Conservation (phyloP, 2,888 invertebrate species). For the Chirona hameri region DNA sequence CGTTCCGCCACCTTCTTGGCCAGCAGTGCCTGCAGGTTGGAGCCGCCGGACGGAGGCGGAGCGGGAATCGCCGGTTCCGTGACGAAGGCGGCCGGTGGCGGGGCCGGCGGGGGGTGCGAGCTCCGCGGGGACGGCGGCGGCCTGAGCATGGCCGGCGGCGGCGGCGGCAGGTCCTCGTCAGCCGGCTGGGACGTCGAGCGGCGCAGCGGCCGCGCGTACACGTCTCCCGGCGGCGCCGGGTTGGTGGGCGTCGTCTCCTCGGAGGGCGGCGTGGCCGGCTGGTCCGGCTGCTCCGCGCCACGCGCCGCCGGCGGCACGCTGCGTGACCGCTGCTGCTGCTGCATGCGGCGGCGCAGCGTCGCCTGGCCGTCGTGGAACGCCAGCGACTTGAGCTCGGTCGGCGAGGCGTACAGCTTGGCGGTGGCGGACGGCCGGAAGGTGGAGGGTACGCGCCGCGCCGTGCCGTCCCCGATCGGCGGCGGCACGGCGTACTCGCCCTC, state of each 20-base stretch:
- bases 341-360: conserved; percentile 1
- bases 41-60: conserved; percentile 1
- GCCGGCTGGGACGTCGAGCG: not conserved
- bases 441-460: conserved; percentile 60
- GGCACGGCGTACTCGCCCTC: conserved; percentile 33
- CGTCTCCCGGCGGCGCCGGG: not conserved
- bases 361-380: conserved; percentile 49
- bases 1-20: conserved; percentile 43
- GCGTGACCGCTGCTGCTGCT: not conserved
- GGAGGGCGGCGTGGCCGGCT: not conserved
- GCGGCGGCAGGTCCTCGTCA: not conserved
- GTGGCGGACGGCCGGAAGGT: conserved; percentile 77
- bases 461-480: conserved; percentile 33
- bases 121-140: conserved; percentile 12
- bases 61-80: not conserved
- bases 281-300: not conserved
- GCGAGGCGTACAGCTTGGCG: conserved; percentile 83
- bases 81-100: not conserved
- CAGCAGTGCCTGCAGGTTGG: conserved; percentile 42
- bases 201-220: conserved; percentile 4
- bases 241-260: conserved; percentile 12
- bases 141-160: not conserved
- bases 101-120: not conserved
- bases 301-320: conserved; percentile 3
- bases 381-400: conserved; percentile 73